Percentiles rank a stretch among this genome's conserved stretches.
Conservation (phyloP, 2,888 invertebrate species). For the Dryococelus australis region DNA sequence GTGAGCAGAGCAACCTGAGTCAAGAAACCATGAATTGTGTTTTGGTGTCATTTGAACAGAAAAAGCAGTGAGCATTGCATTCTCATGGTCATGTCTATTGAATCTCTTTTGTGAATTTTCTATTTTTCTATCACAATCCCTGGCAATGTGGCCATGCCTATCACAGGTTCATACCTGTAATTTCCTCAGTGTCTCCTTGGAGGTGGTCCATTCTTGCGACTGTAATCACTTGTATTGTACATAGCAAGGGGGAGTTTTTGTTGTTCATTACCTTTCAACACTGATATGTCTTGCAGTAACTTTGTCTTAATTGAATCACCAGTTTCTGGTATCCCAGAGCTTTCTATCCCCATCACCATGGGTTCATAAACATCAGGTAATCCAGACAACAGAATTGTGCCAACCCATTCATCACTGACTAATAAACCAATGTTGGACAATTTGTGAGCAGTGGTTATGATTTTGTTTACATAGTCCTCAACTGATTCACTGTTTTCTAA, state of each 20-base stretch:
- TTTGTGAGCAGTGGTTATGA: neutral
- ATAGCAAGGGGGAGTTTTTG: neutral
- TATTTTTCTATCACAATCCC: no score
- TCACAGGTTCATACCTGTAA: neutral
- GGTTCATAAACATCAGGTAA: neutral
- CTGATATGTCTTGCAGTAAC: no score
- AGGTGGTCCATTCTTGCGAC: neutral
- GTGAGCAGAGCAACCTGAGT: neutral
- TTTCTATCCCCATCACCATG: neutral
- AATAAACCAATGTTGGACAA: neutral
- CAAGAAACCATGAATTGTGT: neutral
- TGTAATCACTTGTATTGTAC: neutral
- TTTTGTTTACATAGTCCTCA: no score
- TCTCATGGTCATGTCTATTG: no score
- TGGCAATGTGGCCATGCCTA: no score
- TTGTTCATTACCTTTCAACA: neutral
- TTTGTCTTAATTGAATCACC: neutral
- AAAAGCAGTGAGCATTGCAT: no score
- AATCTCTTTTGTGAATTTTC: no score
- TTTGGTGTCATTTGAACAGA: no score
- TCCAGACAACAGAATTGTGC: neutral
- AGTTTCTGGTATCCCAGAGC: neutral
- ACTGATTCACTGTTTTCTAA: neutral
- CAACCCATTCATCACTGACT: neutral
- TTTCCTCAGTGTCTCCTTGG: neutral